phyloP scores from a whole-genome alignment of 1,140 invertebrate genomes.

The Zaprionus lachaisei region DNA sequence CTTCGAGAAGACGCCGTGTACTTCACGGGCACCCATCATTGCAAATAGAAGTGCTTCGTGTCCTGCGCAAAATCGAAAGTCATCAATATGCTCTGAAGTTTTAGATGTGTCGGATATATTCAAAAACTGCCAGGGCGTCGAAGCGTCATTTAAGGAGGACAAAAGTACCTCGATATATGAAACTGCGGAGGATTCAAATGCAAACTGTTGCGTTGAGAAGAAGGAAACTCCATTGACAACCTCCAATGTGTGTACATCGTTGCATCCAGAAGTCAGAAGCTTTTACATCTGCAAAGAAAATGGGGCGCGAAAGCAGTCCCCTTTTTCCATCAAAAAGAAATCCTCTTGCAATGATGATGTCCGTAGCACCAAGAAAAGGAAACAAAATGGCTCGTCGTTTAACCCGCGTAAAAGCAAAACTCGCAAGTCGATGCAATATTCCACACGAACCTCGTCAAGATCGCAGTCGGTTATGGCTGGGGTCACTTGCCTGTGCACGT shows the following conservation, averaged over 20 bases:
- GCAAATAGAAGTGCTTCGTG: no score
- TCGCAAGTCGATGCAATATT: neutral
- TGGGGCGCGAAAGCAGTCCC: neutral
- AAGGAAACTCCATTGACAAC: no score
- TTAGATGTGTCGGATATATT: no score
- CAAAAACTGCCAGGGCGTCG: no score
- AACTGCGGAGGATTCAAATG: neutral
- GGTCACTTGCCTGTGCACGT: constrained; percentile 56
- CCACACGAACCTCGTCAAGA: constrained; percentile 45
- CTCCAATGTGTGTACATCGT: neutral
- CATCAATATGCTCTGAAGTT: no score
- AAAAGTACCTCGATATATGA: neutral
- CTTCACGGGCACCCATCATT: no score
- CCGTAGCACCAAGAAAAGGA: neutral
- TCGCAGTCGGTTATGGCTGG: constrained; percentile 60
- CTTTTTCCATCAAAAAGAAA: neutral
- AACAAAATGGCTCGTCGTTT: neutral
- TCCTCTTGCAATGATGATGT: neutral
- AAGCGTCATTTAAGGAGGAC: neutral
- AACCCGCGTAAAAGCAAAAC: neutral
- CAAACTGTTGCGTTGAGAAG: neutral
- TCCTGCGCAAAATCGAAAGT: no score
- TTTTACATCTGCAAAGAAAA: neutral
- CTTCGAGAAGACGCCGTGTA: no score
- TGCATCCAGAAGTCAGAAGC: neutral